Base-by-base conservation (phyloP, 2,113 vertebrate species). In the Sapajus apella region DNA sequence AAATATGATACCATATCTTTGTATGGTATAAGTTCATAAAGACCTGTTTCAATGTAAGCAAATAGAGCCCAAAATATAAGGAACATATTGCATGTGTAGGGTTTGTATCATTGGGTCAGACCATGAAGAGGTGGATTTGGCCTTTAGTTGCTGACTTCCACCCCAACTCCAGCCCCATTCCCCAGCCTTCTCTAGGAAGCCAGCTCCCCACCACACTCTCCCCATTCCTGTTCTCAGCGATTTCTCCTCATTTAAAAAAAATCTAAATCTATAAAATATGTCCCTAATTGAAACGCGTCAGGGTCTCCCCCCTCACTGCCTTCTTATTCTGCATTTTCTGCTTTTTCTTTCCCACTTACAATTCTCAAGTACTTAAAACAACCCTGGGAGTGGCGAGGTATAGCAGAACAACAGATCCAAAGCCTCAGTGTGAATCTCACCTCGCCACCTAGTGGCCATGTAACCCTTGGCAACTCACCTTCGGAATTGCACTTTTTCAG, bases 401-500 rank as follows among this genome's bases (percentile, higher is more conserved):
- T 32, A 32, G 25, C 21, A 23, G 35, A 58, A 5, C 37, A 17
- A 3, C 27, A 32, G 16, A 32, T 7, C 27, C 25, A 2, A 80
- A 79, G 23, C 30, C 77, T 81, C 68, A 18, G 25, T 77, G 66
- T 23, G 87, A 83, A 70, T 68, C 87, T 82, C 75, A 84, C 64
- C 56, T 89, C 45, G 61, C 89, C 89, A 95, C 82, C 95, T 92
- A 91, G 85, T 96, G 94, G 88, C n/a, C 25, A 2, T 75, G 17
- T 43, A 16, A n/a, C 21, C 43, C 56, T 30, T 80, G 75, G 64
- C 37, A 30, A 21, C 40, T 75, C 76, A 85, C 27, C 43, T 91
- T 76, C 1, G 5, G 32, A 66, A 82, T 0, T 18, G 73, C 30
- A n/a, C 72, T 82, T 88, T 79, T 91, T 91, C 75, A 32, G 8